These are phyloP conservation scores for Bellardia pandia DNA, from an alignment of 2,888 invertebrate genomes.

Conservation along the genomic window DNA sequence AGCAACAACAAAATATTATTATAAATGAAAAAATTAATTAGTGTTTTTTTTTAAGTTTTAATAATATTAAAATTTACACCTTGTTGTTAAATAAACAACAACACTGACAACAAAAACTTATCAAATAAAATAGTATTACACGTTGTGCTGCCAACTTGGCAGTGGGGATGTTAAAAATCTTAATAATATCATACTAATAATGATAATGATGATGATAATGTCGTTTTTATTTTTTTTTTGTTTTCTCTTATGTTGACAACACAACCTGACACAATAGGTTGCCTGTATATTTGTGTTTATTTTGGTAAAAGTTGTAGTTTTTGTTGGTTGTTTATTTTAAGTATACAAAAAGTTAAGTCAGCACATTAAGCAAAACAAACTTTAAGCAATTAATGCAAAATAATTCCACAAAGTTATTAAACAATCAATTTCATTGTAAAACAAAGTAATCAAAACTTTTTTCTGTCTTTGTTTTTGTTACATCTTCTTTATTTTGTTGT, in stretches of 20 bases:
- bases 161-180: neutral
- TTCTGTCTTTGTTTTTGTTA: neutral
- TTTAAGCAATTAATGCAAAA: slow-evolving; percentile 77
- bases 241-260: slow-evolving; percentile 7
- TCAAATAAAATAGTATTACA: slow-evolving; percentile 1
- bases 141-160: slow-evolving; percentile 4
- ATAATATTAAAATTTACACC: slow-evolving; percentile 54
- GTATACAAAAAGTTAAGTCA: slow-evolving; percentile 63
- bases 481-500: neutral
- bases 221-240: neutral
- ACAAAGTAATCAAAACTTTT: slow-evolving; percentile 79
- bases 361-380: slow-evolving; percentile 71
- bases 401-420: slow-evolving; percentile 77
- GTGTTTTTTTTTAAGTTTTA: slow-evolving; percentile 46
- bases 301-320: slow-evolving; percentile 2
- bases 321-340: slow-evolving; percentile 43
- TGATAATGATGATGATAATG: neutral
- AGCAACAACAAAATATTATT: slow-evolving; percentile 7
- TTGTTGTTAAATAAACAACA: slow-evolving; percentile 27
- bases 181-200: neutral
- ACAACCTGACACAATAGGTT: slow-evolving; percentile 41
- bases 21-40: slow-evolving; percentile 45
- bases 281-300: slow-evolving; percentile 32
- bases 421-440: slow-evolving; percentile 78
- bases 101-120: slow-evolving; percentile 2